Evolutionary conservation across 2,797 vertebrate species (phyloP).

Genomic region (Bradypodion pumilum): DNA sequence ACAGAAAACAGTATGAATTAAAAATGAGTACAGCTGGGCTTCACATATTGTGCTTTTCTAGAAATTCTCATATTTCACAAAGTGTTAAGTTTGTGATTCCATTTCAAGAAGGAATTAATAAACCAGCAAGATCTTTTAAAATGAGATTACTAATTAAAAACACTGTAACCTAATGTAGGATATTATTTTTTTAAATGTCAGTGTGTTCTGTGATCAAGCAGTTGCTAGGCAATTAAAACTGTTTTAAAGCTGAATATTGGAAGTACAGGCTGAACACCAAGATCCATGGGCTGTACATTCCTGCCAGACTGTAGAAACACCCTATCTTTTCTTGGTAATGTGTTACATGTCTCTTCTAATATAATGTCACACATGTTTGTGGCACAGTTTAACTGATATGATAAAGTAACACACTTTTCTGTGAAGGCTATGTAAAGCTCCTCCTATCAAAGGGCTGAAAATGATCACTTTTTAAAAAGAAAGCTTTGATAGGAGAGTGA

Average conservation of each 20-base stretch:
- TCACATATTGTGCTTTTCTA: not conserved
- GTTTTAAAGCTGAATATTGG: not conserved
- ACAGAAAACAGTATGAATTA: not conserved
- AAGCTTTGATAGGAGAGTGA: not conserved
- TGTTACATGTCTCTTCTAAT: not conserved
- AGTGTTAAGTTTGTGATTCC: slow-evolving; percentile 5
- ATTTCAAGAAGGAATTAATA: slow-evolving; percentile 1
- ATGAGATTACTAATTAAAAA: slow-evolving; percentile 51
- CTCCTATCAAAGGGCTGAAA: not conserved
- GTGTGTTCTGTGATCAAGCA: slow-evolving; percentile 25
- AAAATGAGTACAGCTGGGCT: not conserved
- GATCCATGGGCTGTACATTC: not conserved
- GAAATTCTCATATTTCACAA: not conserved
- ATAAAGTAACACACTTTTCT: not conserved
- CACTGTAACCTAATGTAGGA: slow-evolving; percentile 20
- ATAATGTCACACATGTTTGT: not conserved
- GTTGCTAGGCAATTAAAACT: slow-evolving; percentile 23
- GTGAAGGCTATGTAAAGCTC: not conserved
- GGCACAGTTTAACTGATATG: not conserved
- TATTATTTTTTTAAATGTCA: slow-evolving; percentile 8
- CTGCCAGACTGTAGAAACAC: not conserved
- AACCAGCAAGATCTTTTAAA: slow-evolving; percentile 23
- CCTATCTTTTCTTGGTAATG: not conserved
- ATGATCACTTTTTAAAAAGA: no score
- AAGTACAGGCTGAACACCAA: not conserved